Base-by-base conservation (phyloP, 2,113 vertebrate genomes). In the Gobiocypris rarus region DNA sequence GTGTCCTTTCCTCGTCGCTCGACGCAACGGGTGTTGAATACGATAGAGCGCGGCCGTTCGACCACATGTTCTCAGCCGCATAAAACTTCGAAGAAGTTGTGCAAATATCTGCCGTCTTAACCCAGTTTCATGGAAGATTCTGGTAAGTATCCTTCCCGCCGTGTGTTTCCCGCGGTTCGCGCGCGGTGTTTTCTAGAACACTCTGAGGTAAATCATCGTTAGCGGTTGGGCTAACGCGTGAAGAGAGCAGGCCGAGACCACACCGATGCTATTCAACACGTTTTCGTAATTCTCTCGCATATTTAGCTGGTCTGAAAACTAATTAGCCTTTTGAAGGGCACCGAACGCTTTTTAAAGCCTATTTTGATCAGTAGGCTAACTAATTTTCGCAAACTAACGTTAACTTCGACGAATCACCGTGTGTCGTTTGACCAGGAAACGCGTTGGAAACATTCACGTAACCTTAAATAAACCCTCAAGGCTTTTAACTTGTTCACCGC, bases 101-200 rank as follows among this genome's bases (percentile, higher is more conserved):
- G 31, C 87, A 86, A 52, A 48, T 71, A 48, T n/a, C 5, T n/a
- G 28, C 50, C 63, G 31, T 73, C 45, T 17, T 73, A 85, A 52
- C 26, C 15, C 9, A 54, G 58, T 87, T 93, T 90, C 83, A 92
- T 93, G 92, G 92, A 93, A 90, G 65, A 92, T 48, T 91, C 89
- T 88, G 93, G 94, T 95, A 89, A 93, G 93, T 71, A 26, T 22
- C 0, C 0, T 0, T 59, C 45, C 54, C 14, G 0, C 2, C 19
- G 1, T 1, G 0, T 38, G 1, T 22, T 71, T 26, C 26, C 24
- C 19, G 22, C 17, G 4, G 5, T 5, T 22, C 22, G 13, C 24
- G 17, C 8, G 13, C 34, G 13, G 10, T n/a, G 5, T 59, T 17
- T 11, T 22, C 52, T 65, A 9, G 13, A 19, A 56, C 19, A 26